Conservation (phyloP, 2,888 invertebrate species). For the Cheilosia impressa region DNA sequence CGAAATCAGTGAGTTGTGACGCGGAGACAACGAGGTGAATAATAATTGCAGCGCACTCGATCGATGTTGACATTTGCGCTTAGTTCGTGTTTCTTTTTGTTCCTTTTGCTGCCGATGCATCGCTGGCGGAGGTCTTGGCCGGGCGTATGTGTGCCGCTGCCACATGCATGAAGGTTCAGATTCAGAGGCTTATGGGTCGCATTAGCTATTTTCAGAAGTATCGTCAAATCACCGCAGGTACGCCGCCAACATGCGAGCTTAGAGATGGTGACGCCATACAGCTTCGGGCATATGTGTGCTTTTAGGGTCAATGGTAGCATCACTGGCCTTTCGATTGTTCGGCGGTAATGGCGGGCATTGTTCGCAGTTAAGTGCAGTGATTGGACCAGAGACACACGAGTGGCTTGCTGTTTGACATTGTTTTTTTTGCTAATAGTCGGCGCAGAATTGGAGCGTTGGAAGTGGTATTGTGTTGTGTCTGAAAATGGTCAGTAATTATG, state of each 20-base stretch:
- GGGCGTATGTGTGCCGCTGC: conserved; percentile 47
- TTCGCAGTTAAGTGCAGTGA: conserved; percentile 17
- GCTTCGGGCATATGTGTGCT: conserved; percentile 11
- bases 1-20: conserved; percentile 69
- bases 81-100: conserved; percentile 17
- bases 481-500: conserved; percentile 8
- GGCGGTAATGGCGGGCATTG: conserved; percentile 9
- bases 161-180: conserved; percentile 43
- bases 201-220: conserved; percentile 46
- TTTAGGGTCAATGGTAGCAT: conserved; percentile 42
- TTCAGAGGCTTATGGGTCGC: conserved; percentile 56
- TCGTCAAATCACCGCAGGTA: conserved; percentile 2
- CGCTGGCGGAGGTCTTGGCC: conserved; percentile 48
- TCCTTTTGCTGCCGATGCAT: conserved; percentile 19
- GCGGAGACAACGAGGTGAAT: conserved; percentile 64
- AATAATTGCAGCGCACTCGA: conserved; percentile 69
- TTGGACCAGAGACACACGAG: background rate
- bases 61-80: conserved; percentile 67
- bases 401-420: conserved; percentile 18
- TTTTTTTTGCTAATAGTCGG: conserved; percentile 3
- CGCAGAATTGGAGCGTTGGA: conserved; percentile 5
- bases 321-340: conserved; percentile 36
- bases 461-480: background rate
- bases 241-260: background rate
- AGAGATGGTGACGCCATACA: conserved; percentile 21